These are phyloP conservation scores for Neelides sp. DNA, from an alignment of 1,140 invertebrate species.

Conservation along the genomic window DNA sequence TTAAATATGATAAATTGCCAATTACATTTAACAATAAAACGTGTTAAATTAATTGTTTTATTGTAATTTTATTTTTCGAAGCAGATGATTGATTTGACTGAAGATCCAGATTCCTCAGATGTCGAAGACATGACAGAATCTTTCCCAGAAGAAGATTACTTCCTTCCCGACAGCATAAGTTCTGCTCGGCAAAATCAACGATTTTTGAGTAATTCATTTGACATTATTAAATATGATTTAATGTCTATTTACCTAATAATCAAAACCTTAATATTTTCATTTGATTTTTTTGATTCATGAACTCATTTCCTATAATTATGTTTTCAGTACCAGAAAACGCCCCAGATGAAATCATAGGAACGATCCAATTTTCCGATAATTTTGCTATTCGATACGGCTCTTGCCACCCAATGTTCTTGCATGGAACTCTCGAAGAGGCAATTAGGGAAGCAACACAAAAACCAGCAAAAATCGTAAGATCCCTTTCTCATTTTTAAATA, in stretches of 20 bases:
- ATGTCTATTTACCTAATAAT: background rate
- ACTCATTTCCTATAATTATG: too few species aligned
- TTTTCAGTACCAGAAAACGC: constrained; percentile 71
- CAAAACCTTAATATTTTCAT: background rate
- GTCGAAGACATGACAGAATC: constrained; percentile 30
- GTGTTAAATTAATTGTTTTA: constrained; percentile 2
- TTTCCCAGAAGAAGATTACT: constrained; percentile 27
- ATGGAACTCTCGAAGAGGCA: constrained; percentile 76
- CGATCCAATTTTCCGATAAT: constrained; percentile 70
- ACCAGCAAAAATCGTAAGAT: constrained; percentile 71
- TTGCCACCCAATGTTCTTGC: constrained; percentile 74
- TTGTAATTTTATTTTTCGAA: background rate
- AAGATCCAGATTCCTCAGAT: constrained; percentile 17
- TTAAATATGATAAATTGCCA: too few species aligned
- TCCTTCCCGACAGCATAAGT: constrained; percentile 14
- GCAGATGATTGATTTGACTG: constrained; percentile 8
- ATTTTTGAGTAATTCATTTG: constrained; percentile 18
- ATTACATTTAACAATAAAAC: background rate
- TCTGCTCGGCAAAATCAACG: constrained; percentile 15
- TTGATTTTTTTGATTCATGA: constrained; percentile 3
- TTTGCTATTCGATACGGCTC: constrained; percentile 70
- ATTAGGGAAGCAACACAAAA: constrained; percentile 71
- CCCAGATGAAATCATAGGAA: constrained; percentile 70
- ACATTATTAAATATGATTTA: background rate
- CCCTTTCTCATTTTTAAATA: constrained; percentile 7